Base-by-base conservation (phyloP, 2,113 vertebrate species). In the Ibidorhyncha struthersii region DNA sequence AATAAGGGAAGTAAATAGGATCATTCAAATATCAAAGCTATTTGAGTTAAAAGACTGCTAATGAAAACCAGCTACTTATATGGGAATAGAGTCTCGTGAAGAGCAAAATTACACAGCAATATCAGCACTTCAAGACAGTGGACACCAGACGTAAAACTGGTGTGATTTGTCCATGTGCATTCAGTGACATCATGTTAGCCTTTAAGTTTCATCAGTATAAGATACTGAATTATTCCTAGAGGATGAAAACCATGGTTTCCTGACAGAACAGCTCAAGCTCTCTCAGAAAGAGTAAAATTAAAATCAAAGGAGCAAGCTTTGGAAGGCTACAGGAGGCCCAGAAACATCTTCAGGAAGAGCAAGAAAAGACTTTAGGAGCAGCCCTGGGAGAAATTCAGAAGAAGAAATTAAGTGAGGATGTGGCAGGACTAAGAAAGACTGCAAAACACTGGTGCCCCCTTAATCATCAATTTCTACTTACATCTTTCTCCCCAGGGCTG, bases 301-400 rank as follows among this genome's bases (percentile, higher is more conserved):
- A 74, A 55, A 67, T 5, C 4, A 79, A 85, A 85, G 36, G 3
- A 40, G 2, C 14, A 76, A 62, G 5, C 11, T 88, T 69, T 61
- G 5, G 21, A 82, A 65, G 38, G 8, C 30, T 88, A 6, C 12
- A 79, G 25, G 8, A 45, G 4, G 5, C 29, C 14, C 15, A 91
- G 11, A 79, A 82, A 32, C 4, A 47, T 1, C 65, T 20, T 12
- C 22, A n/a, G 32, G 20, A 74, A 58, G 8, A 73, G 4, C 10
- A 66, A 66, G 8, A 8, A 69, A 14, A 30, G 8, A 5, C 29
- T 66, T 58, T 8, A 41, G 16, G 16, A 91, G 2, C 4, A 40
- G 7, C 12, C 55, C n/a, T 30, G 2, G 3, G 5, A 36, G 10
- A 40, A 73, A 2, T 1, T 8, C 0, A 9, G 13, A 41, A 43